Evolutionary conservation across 2,888 invertebrate species (phyloP).

Genomic region (Drosophila suboccidentalis): DNA sequence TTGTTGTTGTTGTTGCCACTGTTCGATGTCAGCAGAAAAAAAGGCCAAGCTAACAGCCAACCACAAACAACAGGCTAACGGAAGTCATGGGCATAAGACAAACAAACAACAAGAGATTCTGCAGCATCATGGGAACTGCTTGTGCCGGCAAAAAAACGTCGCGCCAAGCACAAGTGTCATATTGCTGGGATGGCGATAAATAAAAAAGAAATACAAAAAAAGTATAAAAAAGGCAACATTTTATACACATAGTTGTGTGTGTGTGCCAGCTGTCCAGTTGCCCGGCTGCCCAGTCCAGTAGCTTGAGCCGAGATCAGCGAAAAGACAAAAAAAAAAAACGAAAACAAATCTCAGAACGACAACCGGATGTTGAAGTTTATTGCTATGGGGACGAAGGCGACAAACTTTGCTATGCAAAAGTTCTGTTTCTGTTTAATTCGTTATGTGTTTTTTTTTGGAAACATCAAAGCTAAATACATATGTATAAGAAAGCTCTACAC

Average conservation of each 20-base stretch:
- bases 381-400: constrained; percentile 41
- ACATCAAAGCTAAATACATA: constrained; percentile 17
- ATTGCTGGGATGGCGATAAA: constrained; percentile 76
- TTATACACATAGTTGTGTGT: constrained; percentile 63
- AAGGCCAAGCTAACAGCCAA: constrained; percentile 46
- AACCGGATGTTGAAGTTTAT: constrained; percentile 79
- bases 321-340: constrained; percentile 51
- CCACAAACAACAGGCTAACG: constrained; percentile 72
- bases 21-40: constrained; percentile 55
- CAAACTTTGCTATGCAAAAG: constrained; percentile 56
- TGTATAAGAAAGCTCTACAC: constrained; percentile 34
- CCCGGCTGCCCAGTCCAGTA: constrained; percentile 47
- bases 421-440: constrained; percentile 1
- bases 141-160: constrained; percentile 61
- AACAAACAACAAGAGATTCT: constrained; percentile 67
- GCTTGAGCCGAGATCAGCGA: constrained; percentile 70
- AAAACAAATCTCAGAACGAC: constrained; percentile 73
- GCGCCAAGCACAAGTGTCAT: constrained; percentile 74
- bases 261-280: constrained; percentile 33
- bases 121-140: constrained; percentile 82
- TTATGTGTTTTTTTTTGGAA: constrained; percentile 31
- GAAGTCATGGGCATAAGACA: constrained; percentile 78
- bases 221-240: constrained; percentile 65
- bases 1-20: constrained; percentile 32
- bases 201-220: constrained; percentile 36